These are phyloP conservation scores for Todiramphus saurophagus DNA, from an alignment of 2,113 vertebrate genomes.

Conservation along the genomic window DNA sequence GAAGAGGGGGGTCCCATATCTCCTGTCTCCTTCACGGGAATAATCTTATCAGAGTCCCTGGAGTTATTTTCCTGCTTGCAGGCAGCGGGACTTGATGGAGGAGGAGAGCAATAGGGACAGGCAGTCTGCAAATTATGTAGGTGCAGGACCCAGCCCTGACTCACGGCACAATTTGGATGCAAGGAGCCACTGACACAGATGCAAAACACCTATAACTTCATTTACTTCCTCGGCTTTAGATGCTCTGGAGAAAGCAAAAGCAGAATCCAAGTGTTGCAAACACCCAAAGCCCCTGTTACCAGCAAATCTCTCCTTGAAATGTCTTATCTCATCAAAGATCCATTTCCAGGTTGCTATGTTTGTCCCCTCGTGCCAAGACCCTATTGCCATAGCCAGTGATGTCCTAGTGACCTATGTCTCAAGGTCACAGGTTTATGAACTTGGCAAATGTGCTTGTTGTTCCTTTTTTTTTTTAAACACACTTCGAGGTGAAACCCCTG, in stretches of 20 bases:
- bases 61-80: neutral
- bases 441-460: neutral
- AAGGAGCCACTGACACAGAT: fast-evolving
- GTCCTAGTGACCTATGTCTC: neutral
- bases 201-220: neutral
- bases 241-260: neutral
- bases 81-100: neutral
- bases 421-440: neutral
- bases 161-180: neutral
- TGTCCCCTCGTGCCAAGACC: neutral
- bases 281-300: neutral
- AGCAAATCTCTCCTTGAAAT: neutral
- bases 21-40: neutral
- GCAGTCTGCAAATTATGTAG: neutral
- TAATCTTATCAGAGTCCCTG: neutral
- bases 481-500: neutral
- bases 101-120: neutral
- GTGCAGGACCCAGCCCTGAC: neutral
- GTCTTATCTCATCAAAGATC: neutral
- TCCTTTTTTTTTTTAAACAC: neutral
- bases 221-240: neutral
- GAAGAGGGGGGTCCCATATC: neutral
- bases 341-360: neutral
- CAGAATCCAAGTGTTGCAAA: neutral
- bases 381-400: fast-evolving